Evolutionary conservation across 2,797 vertebrate species (phyloP), one percentile per base, ranked within the genome.

Genomic region (Tragopan temminckii): DNA sequence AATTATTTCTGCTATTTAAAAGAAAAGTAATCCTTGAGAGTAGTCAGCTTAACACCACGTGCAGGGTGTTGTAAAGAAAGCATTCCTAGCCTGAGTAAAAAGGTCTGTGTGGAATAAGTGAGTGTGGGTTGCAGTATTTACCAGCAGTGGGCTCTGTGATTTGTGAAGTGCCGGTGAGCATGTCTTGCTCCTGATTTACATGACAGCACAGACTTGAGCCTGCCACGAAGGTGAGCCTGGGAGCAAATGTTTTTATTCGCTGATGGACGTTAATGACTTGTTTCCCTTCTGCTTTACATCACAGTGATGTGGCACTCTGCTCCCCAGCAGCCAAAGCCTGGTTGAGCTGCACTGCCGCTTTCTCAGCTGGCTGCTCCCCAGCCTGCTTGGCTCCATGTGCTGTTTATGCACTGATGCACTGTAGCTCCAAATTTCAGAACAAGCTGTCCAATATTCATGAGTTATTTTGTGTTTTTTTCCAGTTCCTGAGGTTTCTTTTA

Each of bases 391-490:
- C 92, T 93, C 43, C 71, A 52, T 74, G 74, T 35, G 4, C 74
- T 95, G 92, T 92, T 96, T 97, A 83, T 96, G 92, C 64, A 18
- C 68, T 70, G 69, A 82, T 85, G 78, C 72, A 53, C 72, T 93
- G 66, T 82, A 91, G 77, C 87, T 93, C 89, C 90, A 81, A 68
- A 61, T 93, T 94, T 87, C 92, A 85, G 95, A 95, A 93, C 94
- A 96, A 93, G 68, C 89, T 88, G 92, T 95, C 90, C 89, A 91
- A 89, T 93, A 95, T 95, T 95, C 91, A 66, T 92, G 79, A 95
- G 77, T 88, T 95, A 90, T 94, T 94, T 89, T 91, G 82, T 85
- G 76, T 48, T 48, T 94, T 93, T 95, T 88, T 64, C 36, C 55
- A 74, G 62, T 83, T 53, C 68, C 82, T 57, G 74, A 95, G 38